Conservation (phyloP, 2,797 vertebrate genomes). For the Rhinoraja longicauda region DNA sequence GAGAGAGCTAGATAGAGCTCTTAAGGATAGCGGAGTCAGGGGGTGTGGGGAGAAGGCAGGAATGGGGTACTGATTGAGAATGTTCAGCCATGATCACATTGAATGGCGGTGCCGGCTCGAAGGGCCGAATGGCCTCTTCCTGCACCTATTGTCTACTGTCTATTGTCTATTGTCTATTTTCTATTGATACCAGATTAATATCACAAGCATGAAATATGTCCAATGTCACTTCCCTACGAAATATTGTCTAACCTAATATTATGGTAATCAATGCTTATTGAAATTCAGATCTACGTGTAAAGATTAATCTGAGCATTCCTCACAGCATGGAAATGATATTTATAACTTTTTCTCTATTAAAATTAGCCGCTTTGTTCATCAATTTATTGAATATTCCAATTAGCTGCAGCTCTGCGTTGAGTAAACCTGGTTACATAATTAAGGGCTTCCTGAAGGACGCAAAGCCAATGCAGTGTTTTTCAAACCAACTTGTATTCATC, state of each 20-base stretch:
- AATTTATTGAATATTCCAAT: slow-evolving; percentile 33
- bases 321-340: not conserved
- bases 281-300: slow-evolving; percentile 1
- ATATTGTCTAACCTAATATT: not conserved
- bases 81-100: too few relatives aligned
- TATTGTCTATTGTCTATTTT: too few relatives aligned
- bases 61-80: too few relatives aligned
- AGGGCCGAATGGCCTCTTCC: too few relatives aligned
- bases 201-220: not conserved
- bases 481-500: not conserved
- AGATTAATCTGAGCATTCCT: not conserved
- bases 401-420: not conserved
- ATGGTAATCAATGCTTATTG: not conserved
- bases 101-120: too few relatives aligned
- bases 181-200: not conserved
- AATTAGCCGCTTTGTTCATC: not conserved
- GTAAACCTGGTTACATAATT: not conserved
- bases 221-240: not conserved
- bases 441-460: not conserved
- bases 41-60: too few relatives aligned
- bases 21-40: too few relatives aligned
- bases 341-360: not conserved
- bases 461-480: not conserved
- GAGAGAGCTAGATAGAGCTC: too few relatives aligned
- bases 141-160: too few relatives aligned